Conservation (phyloP, 2,888 invertebrate genomes). For the Ernsta delagoae region DNA sequence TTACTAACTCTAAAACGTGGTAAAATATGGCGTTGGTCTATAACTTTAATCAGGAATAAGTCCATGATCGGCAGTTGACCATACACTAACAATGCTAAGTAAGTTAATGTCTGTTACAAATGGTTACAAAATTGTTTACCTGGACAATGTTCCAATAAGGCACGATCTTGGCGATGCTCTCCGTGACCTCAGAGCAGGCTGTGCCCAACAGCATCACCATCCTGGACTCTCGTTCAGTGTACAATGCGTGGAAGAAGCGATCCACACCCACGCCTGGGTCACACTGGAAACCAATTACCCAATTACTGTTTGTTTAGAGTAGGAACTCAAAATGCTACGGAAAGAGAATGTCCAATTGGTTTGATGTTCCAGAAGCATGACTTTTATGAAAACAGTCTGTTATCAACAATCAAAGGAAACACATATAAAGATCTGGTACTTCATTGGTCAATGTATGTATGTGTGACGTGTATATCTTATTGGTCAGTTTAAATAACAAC, state of each 20-base stretch:
- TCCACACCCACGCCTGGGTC: conserved; percentile 96
- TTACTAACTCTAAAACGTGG: too few species aligned
- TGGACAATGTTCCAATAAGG: conserved; percentile 97
- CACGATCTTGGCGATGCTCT: conserved; percentile 95
- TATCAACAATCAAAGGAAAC: too few species aligned
- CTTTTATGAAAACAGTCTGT: too few species aligned
- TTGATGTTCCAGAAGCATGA: too few species aligned
- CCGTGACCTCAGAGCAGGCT: conserved; percentile 95
- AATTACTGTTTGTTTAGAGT: not conserved
- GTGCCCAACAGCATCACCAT: conserved; percentile 94
- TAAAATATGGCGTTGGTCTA: too few species aligned
- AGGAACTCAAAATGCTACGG: too few species aligned
- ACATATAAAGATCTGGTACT: too few species aligned
- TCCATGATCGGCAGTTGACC: not conserved
- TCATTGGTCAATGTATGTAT: too few species aligned
- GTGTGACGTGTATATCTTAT: too few species aligned
- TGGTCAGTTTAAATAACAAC: too few species aligned
- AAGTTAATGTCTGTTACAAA: not conserved
- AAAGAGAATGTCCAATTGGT: too few species aligned
- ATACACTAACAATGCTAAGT: not conserved
- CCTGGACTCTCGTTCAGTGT: conserved; percentile 89
- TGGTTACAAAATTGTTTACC: conserved; percentile 79
- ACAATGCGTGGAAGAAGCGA: conserved; percentile 95
- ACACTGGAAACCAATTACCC: conserved; percentile 86
- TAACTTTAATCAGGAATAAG: too few species aligned